Evolutionary conservation across 2,888 invertebrate species (phyloP).

Genomic region (Drosophila anomalata): DNA sequence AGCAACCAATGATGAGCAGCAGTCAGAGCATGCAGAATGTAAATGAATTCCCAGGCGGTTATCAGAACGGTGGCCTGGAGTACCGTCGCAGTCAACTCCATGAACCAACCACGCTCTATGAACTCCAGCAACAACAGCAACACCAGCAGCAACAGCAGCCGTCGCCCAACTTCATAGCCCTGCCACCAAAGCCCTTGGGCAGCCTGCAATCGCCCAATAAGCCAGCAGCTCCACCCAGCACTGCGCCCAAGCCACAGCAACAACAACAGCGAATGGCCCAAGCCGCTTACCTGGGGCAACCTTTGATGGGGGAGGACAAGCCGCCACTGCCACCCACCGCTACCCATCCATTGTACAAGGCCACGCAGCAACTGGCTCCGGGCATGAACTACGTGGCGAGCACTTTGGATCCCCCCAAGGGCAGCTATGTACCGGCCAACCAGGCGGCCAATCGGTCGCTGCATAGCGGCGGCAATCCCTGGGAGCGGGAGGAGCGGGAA

Average conservation of each 20-base stretch:
- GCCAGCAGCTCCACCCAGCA: constrained; percentile 65
- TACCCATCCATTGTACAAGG: constrained; percentile 88
- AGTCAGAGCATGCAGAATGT: constrained; percentile 84
- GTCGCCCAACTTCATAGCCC: constrained; percentile 73
- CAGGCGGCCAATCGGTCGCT: constrained; percentile 41
- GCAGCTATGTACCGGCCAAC: constrained; percentile 87
- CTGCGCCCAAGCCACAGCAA: constrained; percentile 70
- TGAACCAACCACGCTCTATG: constrained; percentile 86
- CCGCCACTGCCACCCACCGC: constrained; percentile 89
- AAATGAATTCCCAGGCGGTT: constrained; percentile 69
- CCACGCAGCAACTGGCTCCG: constrained; percentile 72
- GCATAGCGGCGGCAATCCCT: constrained; percentile 89
- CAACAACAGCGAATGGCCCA: constrained; percentile 54
- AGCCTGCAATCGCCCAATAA: constrained; percentile 82
- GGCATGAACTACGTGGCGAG: constrained; percentile 88
- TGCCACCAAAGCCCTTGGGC: constrained; percentile 79
- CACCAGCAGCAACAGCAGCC: constrained; percentile 83
- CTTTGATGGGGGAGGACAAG: constrained; percentile 71
- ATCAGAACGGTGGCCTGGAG: constrained; percentile 68
- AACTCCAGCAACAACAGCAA: constrained; percentile 54
- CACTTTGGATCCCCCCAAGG: constrained; percentile 89
- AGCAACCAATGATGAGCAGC: constrained; percentile 74
- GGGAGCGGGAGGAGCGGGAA: constrained; percentile 97
- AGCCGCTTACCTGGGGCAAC: constrained; percentile 49
- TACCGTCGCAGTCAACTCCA: constrained; percentile 83